Evolutionary conservation across 2,113 vertebrate genomes (phyloP).

Genomic region (Mormoops blainvillei): DNA sequence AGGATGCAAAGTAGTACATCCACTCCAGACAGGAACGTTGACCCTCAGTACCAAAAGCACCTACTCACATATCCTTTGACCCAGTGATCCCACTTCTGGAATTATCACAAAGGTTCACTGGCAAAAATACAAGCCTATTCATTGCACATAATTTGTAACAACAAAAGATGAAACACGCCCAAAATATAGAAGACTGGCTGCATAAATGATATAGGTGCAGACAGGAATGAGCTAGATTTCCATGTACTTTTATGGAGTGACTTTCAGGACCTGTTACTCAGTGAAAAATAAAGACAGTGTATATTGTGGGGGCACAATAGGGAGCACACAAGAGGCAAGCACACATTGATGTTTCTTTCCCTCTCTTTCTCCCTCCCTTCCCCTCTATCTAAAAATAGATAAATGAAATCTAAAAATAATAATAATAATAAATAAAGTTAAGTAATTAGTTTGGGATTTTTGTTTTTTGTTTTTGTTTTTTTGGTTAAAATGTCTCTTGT

Average conservation of each 20-base stretch:
- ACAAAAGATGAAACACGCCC: neutral
- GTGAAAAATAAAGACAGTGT: neutral
- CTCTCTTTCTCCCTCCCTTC: too few species aligned
- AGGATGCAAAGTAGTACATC: neutral
- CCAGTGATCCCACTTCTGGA: neutral
- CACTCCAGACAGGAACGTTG: neutral
- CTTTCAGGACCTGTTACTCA: neutral
- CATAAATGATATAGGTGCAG: neutral
- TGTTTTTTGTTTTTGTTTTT: neutral
- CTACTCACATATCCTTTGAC: neutral
- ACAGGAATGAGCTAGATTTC: neutral
- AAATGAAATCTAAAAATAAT: too few species aligned
- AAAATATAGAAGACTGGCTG: neutral
- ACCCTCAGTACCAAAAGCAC: neutral
- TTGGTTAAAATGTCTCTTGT: neutral
- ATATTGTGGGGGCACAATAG: neutral
- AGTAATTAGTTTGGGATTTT: neutral
- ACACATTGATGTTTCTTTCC: too few species aligned
- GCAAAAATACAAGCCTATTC: neutral
- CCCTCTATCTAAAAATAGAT: too few species aligned
- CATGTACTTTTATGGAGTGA: neutral
- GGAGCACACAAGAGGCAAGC: too few species aligned
- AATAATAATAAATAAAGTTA: too few species aligned
- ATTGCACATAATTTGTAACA: neutral
- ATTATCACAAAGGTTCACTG: neutral